Percentiles rank a stretch among this genome's conserved stretches.
These are phyloP conservation scores for Arnoldichthys spilopterus DNA, from an alignment of 2,797 vertebrate genomes.

Conservation along the genomic window DNA sequence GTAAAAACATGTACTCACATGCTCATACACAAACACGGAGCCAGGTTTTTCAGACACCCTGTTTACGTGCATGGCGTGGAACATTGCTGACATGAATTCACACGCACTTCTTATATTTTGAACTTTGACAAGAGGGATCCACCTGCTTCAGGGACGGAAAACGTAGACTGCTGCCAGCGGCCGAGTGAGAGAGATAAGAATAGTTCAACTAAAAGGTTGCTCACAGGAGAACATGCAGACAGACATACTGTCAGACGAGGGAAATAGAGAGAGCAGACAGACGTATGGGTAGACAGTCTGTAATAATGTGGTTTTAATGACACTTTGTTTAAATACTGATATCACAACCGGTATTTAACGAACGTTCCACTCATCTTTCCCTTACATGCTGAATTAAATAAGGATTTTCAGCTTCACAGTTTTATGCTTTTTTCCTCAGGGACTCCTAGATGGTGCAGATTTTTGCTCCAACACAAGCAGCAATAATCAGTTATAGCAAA, in stretches of 20 bases:
- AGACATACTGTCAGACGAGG: not conserved
- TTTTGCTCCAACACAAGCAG: too few relatives aligned
- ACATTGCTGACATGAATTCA: conserved; percentile 39
- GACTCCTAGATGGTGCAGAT: too few relatives aligned
- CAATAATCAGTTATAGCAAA: too few relatives aligned
- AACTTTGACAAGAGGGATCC: conserved; percentile 34
- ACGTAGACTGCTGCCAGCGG: conserved; percentile 37
- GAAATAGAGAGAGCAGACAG: not conserved
- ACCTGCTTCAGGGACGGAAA: conserved; percentile 44
- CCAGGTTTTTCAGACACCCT: conserved; percentile 10
- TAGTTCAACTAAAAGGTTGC: conserved; percentile 30
- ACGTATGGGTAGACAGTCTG: not conserved
- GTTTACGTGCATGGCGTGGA: conserved; percentile 29
- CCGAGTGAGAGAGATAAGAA: conserved; percentile 23
- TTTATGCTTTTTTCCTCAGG: not conserved
- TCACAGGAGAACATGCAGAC: not conserved
- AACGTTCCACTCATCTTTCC: not conserved
- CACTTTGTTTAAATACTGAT: not conserved
- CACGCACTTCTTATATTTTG: conserved; percentile 43
- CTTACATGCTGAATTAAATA: not conserved
- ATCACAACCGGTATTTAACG: not conserved
- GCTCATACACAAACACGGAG: conserved; percentile 29
- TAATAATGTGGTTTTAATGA: not conserved
- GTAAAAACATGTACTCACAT: conserved; percentile 2
- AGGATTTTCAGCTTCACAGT: not conserved